Base-by-base conservation (phyloP, 2,888 invertebrate species). In the Beris morrisii region DNA sequence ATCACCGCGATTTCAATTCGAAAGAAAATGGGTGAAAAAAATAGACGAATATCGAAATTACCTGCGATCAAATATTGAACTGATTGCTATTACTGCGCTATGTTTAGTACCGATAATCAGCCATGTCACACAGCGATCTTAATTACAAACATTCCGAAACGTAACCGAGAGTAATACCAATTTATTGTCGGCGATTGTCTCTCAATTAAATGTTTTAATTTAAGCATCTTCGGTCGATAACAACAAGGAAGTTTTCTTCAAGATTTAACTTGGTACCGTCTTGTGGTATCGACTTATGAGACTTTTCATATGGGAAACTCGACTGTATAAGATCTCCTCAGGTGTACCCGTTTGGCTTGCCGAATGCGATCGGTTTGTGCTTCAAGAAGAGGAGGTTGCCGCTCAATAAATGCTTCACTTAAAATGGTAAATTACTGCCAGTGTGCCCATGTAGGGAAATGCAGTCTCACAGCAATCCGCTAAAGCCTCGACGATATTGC, bases 361-460 rank as follows among this genome's bases (percentile, higher is more conserved):
- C 38, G 38, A 38, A 38, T 38, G 9, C 38, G 38, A 38, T 38
- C 38, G 38, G 38, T 38, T 38, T 38, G 38, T 38, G 38, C 22
- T 38, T 38, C 38, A 38, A 22, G 38, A 38, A 38, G 38, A 38
- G 44, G 9, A n/a, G 13, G 9, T 59, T 30, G 59, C 59, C 48
- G 43, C 38, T 52, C 50, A 52, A 61, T 61, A 52, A 61, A 61
- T 61, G 61, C 50, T 61, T 61, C 52, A 52, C 61, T 61, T 61
- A 52, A 61, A 61, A 61, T 61, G 61, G 61, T 61, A 61, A 61
- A 61, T 61, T 61, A 61, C 61, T 50, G 61, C 32, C 31, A 61
- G 50, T 52, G 52, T 22, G 50, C 7, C 61, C 38, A 61, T 61
- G 50, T 61, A 61, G 11, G 61, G 52, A 9, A 61, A 61, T 32